These are phyloP conservation scores for Lycorma delicatula DNA, from an alignment of 1,140 invertebrate species.

Conservation along the genomic window DNA sequence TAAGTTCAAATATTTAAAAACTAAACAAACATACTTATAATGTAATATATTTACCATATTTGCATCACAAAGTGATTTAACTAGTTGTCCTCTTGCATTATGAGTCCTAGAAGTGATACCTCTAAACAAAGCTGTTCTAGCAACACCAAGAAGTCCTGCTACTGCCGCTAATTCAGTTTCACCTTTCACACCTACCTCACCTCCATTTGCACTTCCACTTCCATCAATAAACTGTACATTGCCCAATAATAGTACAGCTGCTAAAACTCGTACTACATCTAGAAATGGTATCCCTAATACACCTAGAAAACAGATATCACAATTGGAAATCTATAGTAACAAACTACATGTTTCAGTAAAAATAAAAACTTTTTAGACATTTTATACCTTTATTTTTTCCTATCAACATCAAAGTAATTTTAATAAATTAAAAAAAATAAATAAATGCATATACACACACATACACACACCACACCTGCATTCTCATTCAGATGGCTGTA, in stretches of 20 bases:
- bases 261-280: constrained; percentile 84
- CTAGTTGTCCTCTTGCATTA: constrained; percentile 70
- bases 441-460: too few species aligned
- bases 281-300: constrained; percentile 87
- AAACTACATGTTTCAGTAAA: too few species aligned
- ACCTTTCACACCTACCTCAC: constrained; percentile 66
- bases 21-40: not conserved
- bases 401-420: too few species aligned
- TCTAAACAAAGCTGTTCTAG: constrained; percentile 62
- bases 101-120: constrained; percentile 78
- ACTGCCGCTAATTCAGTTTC: constrained; percentile 73
- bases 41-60: constrained; percentile 51
- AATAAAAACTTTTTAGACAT: too few species aligned
- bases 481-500: too few species aligned
- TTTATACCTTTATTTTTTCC: too few species aligned
- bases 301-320: constrained; percentile 44
- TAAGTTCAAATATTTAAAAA: not conserved
- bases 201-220: constrained; percentile 37
- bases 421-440: too few species aligned
- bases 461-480: too few species aligned
- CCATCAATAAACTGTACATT: constrained; percentile 84
- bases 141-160: constrained; percentile 72
- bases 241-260: constrained; percentile 81
- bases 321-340: too few species aligned
- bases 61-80: constrained; percentile 73